Conservation (phyloP, 2,888 invertebrate genomes). For the Apamea crenata region DNA sequence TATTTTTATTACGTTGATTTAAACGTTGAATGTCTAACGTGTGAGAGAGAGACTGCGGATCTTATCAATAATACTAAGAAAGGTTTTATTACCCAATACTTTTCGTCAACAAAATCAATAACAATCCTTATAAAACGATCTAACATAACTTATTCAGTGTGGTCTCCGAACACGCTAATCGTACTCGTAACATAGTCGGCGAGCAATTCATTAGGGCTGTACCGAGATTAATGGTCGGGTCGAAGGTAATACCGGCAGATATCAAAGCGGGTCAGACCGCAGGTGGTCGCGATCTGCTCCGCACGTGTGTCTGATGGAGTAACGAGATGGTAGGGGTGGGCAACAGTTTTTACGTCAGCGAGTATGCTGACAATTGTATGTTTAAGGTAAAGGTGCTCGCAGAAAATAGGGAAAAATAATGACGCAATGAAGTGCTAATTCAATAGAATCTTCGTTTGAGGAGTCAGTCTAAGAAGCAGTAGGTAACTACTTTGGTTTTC, state of each 20-base stretch:
- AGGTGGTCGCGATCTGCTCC: constrained; percentile 53
- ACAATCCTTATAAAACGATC: background rate
- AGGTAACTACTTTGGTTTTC: background rate
- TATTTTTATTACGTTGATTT: background rate
- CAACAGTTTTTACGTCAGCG: background rate
- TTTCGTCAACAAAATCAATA: background rate
- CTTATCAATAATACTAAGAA: no score
- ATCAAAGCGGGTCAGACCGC: constrained; percentile 79
- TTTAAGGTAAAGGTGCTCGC: no score
- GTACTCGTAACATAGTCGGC: constrained; percentile 51
- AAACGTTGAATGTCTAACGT: background rate
- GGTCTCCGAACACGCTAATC: constrained; percentile 58
- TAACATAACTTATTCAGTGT: constrained; percentile 48
- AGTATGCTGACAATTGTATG: no score
- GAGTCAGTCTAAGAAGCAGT: no score
- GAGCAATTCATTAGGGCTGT: constrained; percentile 83
- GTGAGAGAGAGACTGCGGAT: background rate
- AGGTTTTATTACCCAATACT: background rate
- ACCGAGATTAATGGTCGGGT: constrained; percentile 83
- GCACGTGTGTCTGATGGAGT: constrained; percentile 60
- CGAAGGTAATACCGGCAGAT: constrained; percentile 86
- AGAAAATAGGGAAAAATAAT: background rate
- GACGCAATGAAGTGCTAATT: background rate
- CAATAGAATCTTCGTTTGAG: background rate
- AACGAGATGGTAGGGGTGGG: constrained; percentile 37